phyloP scores from a whole-genome alignment of 2,113 vertebrate genomes.

The Morone saxatilis region DNA sequence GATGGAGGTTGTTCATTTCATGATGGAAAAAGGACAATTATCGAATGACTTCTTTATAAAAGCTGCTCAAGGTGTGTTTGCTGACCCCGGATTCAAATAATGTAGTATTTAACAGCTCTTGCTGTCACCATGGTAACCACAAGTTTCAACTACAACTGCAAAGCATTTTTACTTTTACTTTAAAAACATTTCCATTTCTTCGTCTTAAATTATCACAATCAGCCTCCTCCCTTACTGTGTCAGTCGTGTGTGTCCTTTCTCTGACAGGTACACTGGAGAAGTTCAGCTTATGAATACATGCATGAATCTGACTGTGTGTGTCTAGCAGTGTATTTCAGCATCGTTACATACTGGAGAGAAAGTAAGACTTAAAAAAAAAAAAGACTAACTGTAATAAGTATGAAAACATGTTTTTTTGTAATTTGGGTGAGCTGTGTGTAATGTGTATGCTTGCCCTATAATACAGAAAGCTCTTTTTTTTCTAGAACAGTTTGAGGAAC shows the following conservation, averaged over 20 bases:
- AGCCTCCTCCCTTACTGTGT: neutral
- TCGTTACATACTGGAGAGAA: too few species aligned
- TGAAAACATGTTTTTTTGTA: too few species aligned
- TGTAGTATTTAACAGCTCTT: neutral
- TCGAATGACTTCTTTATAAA: neutral
- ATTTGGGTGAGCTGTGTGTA: too few species aligned
- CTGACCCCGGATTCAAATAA: neutral
- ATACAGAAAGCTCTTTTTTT: too few species aligned
- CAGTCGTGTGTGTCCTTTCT: neutral
- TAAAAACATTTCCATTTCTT: neutral
- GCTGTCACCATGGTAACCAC: neutral
- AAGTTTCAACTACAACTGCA: neutral
- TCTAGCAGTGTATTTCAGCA: too few species aligned
- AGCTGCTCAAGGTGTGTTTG: neutral
- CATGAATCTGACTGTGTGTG: neutral
- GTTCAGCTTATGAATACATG: conserved; percentile 13
- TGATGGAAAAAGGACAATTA: neutral
- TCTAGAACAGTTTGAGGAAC: too few species aligned
- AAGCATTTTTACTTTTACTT: neutral
- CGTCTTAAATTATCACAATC: too few species aligned
- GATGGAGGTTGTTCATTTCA: neutral
- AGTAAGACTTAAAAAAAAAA: too few species aligned
- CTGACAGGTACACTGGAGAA: neutral
- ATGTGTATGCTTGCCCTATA: too few species aligned
- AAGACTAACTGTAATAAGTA: too few species aligned